Base-by-base conservation (phyloP, 2,113 vertebrate species). In the Muscicapa adusta region DNA sequence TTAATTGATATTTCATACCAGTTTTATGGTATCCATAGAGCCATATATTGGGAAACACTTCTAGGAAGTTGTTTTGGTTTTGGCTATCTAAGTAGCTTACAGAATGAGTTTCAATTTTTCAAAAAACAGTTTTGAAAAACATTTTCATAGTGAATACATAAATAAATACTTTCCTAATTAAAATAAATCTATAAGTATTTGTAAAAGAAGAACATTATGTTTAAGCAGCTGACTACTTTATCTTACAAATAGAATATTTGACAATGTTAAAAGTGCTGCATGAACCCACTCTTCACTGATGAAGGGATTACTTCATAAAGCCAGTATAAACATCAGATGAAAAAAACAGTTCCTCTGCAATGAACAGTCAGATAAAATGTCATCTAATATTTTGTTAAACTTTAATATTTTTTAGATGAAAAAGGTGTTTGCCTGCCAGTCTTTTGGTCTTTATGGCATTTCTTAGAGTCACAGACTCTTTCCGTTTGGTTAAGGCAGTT, bases 261-360 rank as follows among this genome's bases (percentile, higher is more conserved):
- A 56, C 73, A 24, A 57, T 89, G n/a, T 57, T 45, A 77, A 80
- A 92, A 95, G 80, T 72, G 17, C 24, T 76, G 18, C 29, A 54
- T 58, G 13, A 70, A 63, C 14, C 28, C 22, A 28, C 48, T 71
- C 36, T 48, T 38, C 58, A 85, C 14, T 61, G 33, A 31, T 54
- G 83, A 72, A 61, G 19, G 29, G 48, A 82, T 83, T 75, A 48
- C 48, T 96, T 67, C 50, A 77, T 2, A 17, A 45, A 93, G 36
- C 31, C 82, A 63, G 33, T 82, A 88, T 76, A 94, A 94, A 95
- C 42, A 94, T 14, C 43, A 58, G 60, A 26, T 4, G 5, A 61
- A 94, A 94, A 94, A 83, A 92, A 40, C 25, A 79, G 40, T 66
- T 89, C 70, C 25, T 92, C 63, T 84, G 56, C 76, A 93, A 93